Conservation (phyloP, 2,113 vertebrate genomes). For the Salvelinus fontinalis region DNA sequence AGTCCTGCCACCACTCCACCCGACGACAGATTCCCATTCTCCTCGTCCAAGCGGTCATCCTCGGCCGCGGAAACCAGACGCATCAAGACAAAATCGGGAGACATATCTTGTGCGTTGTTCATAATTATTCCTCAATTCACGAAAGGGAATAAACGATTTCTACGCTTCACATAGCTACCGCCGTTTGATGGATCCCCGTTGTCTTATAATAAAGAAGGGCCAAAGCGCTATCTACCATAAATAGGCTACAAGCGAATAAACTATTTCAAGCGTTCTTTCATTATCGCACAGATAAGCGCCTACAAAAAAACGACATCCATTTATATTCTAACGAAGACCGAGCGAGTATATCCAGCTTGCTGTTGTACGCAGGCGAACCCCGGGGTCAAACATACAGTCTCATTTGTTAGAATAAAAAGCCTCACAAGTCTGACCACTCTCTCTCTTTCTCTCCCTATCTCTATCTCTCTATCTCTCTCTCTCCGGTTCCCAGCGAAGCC, state of each 20-base stretch:
- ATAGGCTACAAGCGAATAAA: constrained; percentile 37
- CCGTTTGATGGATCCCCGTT: constrained; percentile 29
- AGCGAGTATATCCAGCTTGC: constrained; percentile 24
- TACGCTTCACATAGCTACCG: constrained; percentile 70
- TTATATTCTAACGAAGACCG: constrained; percentile 15
- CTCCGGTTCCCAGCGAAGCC: constrained; percentile 62
- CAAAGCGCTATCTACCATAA: constrained; percentile 59
- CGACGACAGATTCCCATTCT: constrained; percentile 70
- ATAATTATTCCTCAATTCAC: constrained; percentile 73
- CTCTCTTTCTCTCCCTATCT: constrained; percentile 33
- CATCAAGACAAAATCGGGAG: constrained; percentile 82
- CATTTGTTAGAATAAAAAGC: constrained; percentile 44
- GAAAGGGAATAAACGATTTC: constrained; percentile 52
- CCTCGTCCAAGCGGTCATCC: constrained; percentile 76
- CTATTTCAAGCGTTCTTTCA: constrained; percentile 54
- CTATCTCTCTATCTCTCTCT: constrained; percentile 36
- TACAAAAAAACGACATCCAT: constrained; percentile 41
- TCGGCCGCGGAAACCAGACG: constrained; percentile 80
- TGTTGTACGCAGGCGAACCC: constrained; percentile 50
- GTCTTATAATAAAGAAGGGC: constrained; percentile 55
- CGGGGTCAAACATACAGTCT: constrained; percentile 67
- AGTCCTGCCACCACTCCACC: constrained; percentile 65
- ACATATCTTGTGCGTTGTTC: constrained; percentile 80
- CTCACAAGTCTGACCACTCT: constrained; percentile 57
- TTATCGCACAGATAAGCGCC: constrained; percentile 41